Conservation (phyloP, 2,797 vertebrate genomes). For the Cottoperca gobio region DNA sequence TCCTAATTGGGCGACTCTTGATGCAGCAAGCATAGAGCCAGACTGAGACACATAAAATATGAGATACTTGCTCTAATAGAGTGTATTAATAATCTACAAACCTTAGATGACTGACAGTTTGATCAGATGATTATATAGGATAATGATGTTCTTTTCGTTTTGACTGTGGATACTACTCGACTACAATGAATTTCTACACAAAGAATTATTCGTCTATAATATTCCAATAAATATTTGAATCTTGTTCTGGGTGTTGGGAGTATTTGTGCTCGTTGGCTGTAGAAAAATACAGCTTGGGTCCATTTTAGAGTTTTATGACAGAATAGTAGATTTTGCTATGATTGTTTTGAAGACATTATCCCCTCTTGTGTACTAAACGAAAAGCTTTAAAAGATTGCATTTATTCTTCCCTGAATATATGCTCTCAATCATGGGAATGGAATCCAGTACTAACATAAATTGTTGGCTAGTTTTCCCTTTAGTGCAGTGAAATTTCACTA, state of each 20-base stretch:
- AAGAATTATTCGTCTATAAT: not conserved
- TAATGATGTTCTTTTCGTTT: not conserved
- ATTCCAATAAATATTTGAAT: not conserved
- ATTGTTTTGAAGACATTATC: not conserved
- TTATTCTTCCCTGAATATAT: not conserved
- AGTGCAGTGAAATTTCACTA: not conserved
- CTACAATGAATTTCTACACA: not conserved
- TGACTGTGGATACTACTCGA: not conserved
- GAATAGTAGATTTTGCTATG: not conserved
- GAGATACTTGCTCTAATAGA: not conserved
- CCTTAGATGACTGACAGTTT: not conserved
- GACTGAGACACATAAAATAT: not conserved
- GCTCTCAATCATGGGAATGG: not conserved
- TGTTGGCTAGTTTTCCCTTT: not conserved
- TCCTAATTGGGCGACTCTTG: not conserved
- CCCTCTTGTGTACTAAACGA: not conserved
- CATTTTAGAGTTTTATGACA: not conserved
- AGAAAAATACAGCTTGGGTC: not conserved
- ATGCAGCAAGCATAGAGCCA: not conserved
- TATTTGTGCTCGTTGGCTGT: not conserved
- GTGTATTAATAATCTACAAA: not conserved
- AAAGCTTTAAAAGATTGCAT: not conserved
- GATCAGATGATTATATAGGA: not conserved
- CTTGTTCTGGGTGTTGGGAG: not conserved
- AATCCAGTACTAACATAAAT: not conserved